Percentiles rank a stretch among this genome's conserved stretches.
These are phyloP conservation scores for Papilio machaon DNA, from an alignment of 1,140 invertebrate genomes.

Conservation along the genomic window DNA sequence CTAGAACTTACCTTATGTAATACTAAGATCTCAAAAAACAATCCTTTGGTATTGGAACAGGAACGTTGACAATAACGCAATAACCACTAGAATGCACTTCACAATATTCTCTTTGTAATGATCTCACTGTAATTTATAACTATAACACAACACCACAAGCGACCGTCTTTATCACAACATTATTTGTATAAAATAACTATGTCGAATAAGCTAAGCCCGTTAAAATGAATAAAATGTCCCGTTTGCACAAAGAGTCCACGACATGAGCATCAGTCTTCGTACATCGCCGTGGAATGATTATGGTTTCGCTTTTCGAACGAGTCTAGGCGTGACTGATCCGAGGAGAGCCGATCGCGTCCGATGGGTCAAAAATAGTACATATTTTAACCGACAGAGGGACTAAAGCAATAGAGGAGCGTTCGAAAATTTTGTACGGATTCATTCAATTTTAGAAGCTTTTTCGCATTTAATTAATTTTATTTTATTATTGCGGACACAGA, in stretches of 20 bases:
- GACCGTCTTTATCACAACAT: slow-evolving; percentile 71
- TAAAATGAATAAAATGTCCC: slow-evolving; percentile 70
- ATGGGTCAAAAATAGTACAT: slow-evolving; percentile 58
- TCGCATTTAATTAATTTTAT: too few species aligned
- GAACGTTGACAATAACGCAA: slow-evolving; percentile 55
- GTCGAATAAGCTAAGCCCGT: slow-evolving; percentile 66
- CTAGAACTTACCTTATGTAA: slow-evolving; percentile 66
- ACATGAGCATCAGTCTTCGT: slow-evolving; percentile 79
- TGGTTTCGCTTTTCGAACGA: slow-evolving; percentile 79
- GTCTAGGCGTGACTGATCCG: slow-evolving; percentile 80
- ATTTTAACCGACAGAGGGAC: slow-evolving; percentile 57
- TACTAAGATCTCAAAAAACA: slow-evolving; percentile 66
- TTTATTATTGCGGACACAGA: not conserved
- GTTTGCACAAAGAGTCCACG: slow-evolving; percentile 74
- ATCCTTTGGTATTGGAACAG: slow-evolving; percentile 73
- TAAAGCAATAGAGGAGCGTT: slow-evolving; percentile 60
- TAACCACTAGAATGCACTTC: slow-evolving; percentile 74
- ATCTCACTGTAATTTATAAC: slow-evolving; percentile 70
- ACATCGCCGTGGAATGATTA: slow-evolving; percentile 79
- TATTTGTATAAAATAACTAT: slow-evolving; percentile 68
- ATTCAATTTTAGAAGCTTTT: not conserved
- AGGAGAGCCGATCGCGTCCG: slow-evolving; percentile 68
- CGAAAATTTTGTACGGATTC: slow-evolving; percentile 39
- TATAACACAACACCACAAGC: slow-evolving; percentile 73
- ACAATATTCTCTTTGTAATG: slow-evolving; percentile 68